phyloP scores from a whole-genome alignment of 2,113 vertebrate species.

The Cygnus buccinator region DNA sequence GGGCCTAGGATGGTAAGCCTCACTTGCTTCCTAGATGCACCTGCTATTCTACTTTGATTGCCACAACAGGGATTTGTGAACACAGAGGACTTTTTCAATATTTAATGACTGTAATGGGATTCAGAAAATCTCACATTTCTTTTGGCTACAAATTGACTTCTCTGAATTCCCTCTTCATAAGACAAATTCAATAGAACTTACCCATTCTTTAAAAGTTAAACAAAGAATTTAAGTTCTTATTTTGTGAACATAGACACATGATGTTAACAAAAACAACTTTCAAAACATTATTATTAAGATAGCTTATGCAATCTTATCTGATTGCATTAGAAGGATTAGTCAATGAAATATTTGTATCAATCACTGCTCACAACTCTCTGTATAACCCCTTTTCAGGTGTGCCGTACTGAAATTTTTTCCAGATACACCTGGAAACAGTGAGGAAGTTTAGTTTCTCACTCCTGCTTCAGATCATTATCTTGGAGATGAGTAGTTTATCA shows the following conservation, averaged over 20 bases:
- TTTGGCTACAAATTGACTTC: not conserved
- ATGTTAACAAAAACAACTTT: not conserved
- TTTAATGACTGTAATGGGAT: not conserved
- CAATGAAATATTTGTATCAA: not conserved
- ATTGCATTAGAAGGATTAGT: not conserved
- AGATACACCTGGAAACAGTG: not conserved
- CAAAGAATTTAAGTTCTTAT: not conserved
- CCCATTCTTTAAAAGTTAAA: not conserved
- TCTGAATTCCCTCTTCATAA: not conserved
- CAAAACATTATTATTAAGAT: not conserved
- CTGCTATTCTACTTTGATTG: not conserved
- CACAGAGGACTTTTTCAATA: not conserved
- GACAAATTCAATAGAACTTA: not conserved
- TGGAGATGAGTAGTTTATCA: not conserved
- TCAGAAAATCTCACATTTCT: not conserved
- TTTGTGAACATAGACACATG: not conserved
- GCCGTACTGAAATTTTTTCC: not conserved
- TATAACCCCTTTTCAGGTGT: not conserved
- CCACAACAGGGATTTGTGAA: not conserved
- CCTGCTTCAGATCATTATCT: not conserved
- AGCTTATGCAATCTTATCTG: not conserved
- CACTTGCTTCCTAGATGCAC: not conserved
- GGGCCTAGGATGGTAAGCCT: not conserved
- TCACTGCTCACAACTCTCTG: not conserved
- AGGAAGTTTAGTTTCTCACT: not conserved